These are phyloP conservation scores for Apaloderma vittatum DNA, from an alignment of 2,113 vertebrate species.

Conservation along the genomic window DNA sequence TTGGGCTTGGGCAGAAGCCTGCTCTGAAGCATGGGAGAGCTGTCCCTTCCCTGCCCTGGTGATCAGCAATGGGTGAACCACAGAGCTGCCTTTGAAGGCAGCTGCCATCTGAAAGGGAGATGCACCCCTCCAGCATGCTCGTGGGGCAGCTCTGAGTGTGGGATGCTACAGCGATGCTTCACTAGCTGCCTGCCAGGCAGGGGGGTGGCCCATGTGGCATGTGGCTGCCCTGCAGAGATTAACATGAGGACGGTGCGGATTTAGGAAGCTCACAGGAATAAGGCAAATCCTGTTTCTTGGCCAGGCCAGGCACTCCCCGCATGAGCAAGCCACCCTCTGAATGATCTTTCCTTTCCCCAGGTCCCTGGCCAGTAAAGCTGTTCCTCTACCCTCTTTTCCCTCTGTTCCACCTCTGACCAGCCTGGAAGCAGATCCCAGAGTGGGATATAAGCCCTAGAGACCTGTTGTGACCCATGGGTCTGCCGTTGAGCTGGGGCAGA, in stretches of 20 bases:
- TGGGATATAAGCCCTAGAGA: background rate
- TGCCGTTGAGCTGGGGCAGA: background rate
- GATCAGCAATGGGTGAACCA: background rate
- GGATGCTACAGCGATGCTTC: background rate
- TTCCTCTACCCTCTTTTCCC: background rate
- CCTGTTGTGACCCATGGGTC: background rate
- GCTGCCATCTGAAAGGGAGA: background rate
- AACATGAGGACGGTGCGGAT: background rate
- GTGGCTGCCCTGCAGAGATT: background rate
- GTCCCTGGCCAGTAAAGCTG: background rate
- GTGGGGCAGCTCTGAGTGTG: background rate
- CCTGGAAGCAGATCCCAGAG: background rate
- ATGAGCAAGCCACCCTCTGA: background rate
- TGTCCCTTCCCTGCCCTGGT: background rate
- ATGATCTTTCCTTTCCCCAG: background rate
- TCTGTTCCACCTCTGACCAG: background rate
- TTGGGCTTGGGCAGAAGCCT: background rate
- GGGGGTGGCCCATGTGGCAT: background rate
- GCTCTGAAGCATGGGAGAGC: background rate
- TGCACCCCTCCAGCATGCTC: fast-evolving
- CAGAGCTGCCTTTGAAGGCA: background rate
- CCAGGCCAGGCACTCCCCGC: background rate
- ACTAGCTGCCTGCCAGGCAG: background rate
- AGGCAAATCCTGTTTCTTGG: background rate
- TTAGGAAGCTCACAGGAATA: background rate